Evolutionary conservation across 2,888 invertebrate genomes (phyloP), one percentile per base, ranked within the genome.

Genomic region (Ophion ventricosus): DNA sequence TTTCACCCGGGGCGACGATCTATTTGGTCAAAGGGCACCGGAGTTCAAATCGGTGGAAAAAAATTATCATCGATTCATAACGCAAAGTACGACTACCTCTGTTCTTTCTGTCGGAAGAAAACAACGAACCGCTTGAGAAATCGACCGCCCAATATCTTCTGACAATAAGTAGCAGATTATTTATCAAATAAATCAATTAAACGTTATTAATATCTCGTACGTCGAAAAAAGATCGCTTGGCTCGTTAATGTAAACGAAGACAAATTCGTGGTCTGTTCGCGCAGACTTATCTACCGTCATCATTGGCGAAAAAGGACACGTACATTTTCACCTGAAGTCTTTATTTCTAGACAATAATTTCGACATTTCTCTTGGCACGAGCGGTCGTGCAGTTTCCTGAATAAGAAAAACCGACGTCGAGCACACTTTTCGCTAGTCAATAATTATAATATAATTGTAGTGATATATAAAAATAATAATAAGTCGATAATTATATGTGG

Each of bases 21-120:
- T 78, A 76, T 61, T 66, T 67, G 84, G 82, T 83, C 83, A 87
- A 85, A 87, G 85, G 85, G 81, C 87, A 85, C 49, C 79, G 54
- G 87, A 87, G 87, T 85, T 87, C 85, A 84, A 86, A 85, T 72
- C 83, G 85, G 72, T 82, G 83, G 77, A 84, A 73, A 78, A 84
- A 84, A 35, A 66, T 35, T 40, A n/a, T 66, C 29, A 29, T 66
- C n/a, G 63, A 63, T 25, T 20, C 25, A 26, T 8, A 35, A 35
- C 35, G 35, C 35, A 35, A 35, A 35, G 35, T 35, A 35, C 35
- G 35, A 35, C 35, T 7, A 35, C 7, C 35, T 35, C 35, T 25
- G 25, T 8, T 35, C 40, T 66, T 40, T 66, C 35, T 40, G 17
- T 29, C 63, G 29, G 17, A 10, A 40, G 35, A n/a, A 66, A 66